Base-by-base conservation (phyloP, 1,140 invertebrate species). In the Diorhabda elongata region DNA sequence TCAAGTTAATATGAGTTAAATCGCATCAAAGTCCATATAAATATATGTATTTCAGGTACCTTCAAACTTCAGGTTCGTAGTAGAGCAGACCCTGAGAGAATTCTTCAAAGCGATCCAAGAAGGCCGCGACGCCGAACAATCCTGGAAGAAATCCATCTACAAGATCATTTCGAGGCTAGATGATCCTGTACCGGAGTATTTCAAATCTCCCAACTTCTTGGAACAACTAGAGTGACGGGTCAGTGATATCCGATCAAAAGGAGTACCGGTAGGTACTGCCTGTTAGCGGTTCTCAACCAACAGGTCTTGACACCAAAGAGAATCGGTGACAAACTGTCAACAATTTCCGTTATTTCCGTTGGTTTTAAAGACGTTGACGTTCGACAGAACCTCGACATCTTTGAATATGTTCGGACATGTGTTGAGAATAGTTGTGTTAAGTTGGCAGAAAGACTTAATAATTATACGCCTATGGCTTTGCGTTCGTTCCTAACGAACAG, bases 141-240 rank as follows among this genome's bases (percentile, higher is more conserved):
- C 96, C 71, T 99, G 98, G 98, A 99, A 99, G 87, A 99, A 99
- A 83, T 92, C 95, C 74, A 99, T 99, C 83, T 99, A 99, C 88
- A 99, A 99, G 85, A 92, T 99, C 75, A 99, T 99, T 81, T 97
- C 97, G 73, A 90, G 98, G 81, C 87, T 99, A 84, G 98, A 99
- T 84, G 97, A 99, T 83, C 91, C 92, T 57, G 95, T 99, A 72
- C 98, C 98, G 68, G 98, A 99, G 81, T 99, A 98, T 86, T 99
- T 99, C 90, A 99, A 99, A 84, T 95, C 94, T 74, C 95, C 96
- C 58, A 97, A 99, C 86, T 99, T 99, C 87, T 90, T 99, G 82
- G 96, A 99, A 83, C 96, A 98, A 84, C 89, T 99, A 73, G 97
- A 97, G 88, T 97, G 90, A 91, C 84, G 82, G 76, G 77, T 77